Conservation (phyloP, 2,113 vertebrate genomes). For the Edolisoma coerulescens region DNA sequence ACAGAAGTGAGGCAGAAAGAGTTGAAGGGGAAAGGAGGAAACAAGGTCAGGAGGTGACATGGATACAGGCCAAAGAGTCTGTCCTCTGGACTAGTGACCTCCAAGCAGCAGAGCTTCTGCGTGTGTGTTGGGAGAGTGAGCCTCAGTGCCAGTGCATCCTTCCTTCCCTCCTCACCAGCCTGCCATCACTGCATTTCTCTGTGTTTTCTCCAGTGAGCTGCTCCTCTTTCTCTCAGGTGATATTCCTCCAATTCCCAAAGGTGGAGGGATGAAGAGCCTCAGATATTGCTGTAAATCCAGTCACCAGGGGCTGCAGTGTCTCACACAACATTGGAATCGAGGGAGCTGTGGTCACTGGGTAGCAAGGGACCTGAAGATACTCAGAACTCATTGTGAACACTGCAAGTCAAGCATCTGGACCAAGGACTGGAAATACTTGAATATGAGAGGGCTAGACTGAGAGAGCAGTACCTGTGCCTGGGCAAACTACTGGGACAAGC, state of each 20-base stretch:
- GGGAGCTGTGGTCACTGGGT: background rate
- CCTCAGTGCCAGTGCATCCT: background rate
- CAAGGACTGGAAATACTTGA: background rate
- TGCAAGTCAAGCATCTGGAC: background rate
- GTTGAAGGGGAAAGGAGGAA: background rate
- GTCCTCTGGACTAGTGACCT: background rate
- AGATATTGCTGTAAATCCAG: background rate
- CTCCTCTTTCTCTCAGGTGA: background rate
- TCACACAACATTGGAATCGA: rapidly evolving
- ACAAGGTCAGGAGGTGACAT: background rate
- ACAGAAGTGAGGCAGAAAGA: background rate
- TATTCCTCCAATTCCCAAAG: background rate
- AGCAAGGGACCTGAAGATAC: background rate
- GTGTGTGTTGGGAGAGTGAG: background rate
- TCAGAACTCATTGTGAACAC: background rate
- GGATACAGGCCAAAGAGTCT: background rate
- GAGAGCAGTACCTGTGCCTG: background rate
- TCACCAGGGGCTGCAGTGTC: background rate
- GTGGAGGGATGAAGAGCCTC: background rate
- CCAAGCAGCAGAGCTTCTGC: background rate
- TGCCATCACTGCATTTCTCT: background rate
- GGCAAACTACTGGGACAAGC: background rate
- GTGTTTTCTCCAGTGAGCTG: background rate
- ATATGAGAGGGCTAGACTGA: background rate
- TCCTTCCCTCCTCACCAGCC: background rate